phyloP scores from a whole-genome alignment of 2,797 vertebrate genomes.

The Centropyge bicolor region DNA sequence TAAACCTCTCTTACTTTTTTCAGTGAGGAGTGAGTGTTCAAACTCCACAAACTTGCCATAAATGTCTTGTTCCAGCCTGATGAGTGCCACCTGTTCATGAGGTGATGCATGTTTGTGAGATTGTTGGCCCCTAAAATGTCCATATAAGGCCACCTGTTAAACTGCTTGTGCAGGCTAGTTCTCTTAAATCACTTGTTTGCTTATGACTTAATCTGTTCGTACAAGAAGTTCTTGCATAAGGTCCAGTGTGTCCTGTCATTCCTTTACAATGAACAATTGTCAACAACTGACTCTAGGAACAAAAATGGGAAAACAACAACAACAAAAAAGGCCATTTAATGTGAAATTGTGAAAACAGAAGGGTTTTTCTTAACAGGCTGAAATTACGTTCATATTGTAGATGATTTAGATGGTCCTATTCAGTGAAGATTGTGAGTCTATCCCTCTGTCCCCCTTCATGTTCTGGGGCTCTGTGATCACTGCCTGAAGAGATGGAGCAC shows the following conservation, averaged over 20 bases:
- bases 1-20: too few relatives aligned
- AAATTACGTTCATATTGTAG: not conserved
- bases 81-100: too few relatives aligned
- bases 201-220: not conserved
- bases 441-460: not conserved
- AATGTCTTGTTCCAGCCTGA: not conserved
- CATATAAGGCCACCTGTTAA: too few relatives aligned
- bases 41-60: not conserved
- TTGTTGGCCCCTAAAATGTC: not conserved
- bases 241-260: too few relatives aligned
- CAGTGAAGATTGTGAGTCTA: rapidly evolving
- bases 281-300: not conserved
- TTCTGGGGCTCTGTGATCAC: too few relatives aligned
- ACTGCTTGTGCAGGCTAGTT: not conserved
- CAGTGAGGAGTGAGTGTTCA: not conserved
- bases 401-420: not conserved
- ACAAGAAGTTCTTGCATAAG: not conserved
- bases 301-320: too few relatives aligned
- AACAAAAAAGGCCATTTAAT: too few relatives aligned
- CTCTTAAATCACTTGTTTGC: not conserved
- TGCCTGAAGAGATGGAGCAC: too few relatives aligned
- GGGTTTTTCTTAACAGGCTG: too few relatives aligned
- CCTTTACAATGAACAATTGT: not conserved
- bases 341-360: too few relatives aligned
- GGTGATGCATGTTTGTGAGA: not conserved